These are phyloP conservation scores for Parapsyche elsis DNA, from an alignment of 1,140 invertebrate genomes.

Conservation along the genomic window DNA sequence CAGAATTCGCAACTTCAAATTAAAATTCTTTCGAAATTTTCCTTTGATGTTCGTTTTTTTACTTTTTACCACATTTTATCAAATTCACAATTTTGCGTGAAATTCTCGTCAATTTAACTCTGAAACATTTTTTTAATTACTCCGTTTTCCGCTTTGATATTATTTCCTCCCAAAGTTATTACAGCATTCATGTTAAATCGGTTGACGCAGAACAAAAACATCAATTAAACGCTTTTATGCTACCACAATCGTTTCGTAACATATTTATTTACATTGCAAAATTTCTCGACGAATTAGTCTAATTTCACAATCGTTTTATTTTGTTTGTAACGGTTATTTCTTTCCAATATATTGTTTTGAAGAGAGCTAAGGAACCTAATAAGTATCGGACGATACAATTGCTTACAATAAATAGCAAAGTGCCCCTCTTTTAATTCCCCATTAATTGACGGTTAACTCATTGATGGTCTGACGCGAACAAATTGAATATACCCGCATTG, in stretches of 20 bases:
- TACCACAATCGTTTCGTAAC: background rate
- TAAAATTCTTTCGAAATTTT: background rate
- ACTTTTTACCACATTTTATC: background rate
- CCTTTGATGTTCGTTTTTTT: background rate
- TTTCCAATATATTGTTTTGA: background rate
- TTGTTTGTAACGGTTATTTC: no score
- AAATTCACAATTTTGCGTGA: no score
- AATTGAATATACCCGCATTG: constrained; percentile 42
- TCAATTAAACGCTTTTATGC: background rate
- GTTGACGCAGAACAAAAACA: no score
- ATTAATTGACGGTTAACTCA: constrained; percentile 34
- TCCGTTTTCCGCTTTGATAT: no score
- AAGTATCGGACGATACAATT: constrained; percentile 1
- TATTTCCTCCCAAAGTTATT: no score
- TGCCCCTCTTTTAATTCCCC: constrained; percentile 31
- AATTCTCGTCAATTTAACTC: no score
- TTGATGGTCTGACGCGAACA: constrained; percentile 27
- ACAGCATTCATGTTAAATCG: no score
- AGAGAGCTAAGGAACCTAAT: background rate
- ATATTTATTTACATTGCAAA: no score
- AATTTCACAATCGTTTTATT: no score
- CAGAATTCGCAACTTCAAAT: background rate
- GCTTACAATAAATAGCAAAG: constrained; percentile 2
- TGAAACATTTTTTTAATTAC: no score
- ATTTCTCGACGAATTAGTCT: no score